Base-by-base conservation (phyloP, 2,797 vertebrate species). In the Falco peregrinus region DNA sequence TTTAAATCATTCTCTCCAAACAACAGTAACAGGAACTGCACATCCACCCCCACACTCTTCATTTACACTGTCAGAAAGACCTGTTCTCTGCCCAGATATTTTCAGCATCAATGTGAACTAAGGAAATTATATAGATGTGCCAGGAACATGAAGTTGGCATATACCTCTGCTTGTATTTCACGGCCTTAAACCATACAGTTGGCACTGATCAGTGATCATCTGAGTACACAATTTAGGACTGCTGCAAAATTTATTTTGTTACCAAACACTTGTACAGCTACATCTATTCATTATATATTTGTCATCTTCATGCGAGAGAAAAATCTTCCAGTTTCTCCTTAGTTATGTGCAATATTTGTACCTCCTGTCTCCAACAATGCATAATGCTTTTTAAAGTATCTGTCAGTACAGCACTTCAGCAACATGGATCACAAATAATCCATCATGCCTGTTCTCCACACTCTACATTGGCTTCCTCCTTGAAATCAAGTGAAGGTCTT, bases 1-100 rank as follows among this genome's bases (percentile, higher is more conserved):
- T 89, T 92, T 79, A 95, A 82, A 84, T 67, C 11, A 45, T 70
- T 89, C 77, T 16, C n/a, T 64, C 43, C 63, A 74, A 94, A 89
- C 22, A 87, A 48, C 63, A 76, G 67, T 63, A 84, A 77, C 33
- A 87, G 56, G n/a, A 92, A 93, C 56, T 28, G 31, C 78, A 79
- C 48, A 79, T 90, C 61, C 35, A 87, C 76, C 26, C 21, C 29
- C 31, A 61, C 39, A 48, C 17, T 60, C 51, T 51, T 90, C 10
- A 56, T 63, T 84, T 82, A 76, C 13, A 28, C 35, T 37, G 33
- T 86, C 51, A 82, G 65, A 88, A 84, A 87, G 33, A 63, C 4
- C 39, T 19, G 10, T 37, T 69, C 24, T 68, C 33, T 51, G 10
- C 57, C 35, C 28, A 69, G 47, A 57, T 41, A 61, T 21, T 91